A percentile compares a stretch with the other conserved stretches of the same genome.
Evolutionary conservation across 2,113 vertebrate species (phyloP).

Genomic region (Tychaedon coryphoeus): DNA sequence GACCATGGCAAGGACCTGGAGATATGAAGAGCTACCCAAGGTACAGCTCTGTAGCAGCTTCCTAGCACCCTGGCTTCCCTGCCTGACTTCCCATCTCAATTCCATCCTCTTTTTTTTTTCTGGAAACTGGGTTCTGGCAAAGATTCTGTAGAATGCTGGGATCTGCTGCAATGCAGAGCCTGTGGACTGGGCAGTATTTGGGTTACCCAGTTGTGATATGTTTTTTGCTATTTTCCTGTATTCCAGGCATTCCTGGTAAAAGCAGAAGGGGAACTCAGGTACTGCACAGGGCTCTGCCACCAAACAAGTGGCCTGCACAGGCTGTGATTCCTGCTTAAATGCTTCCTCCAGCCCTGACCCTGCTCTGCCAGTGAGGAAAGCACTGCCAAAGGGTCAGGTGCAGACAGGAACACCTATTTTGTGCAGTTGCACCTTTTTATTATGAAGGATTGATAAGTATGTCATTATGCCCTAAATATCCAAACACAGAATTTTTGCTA

Average conservation of each 20-base stretch:
- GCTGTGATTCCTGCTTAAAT: background rate
- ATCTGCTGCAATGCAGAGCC: background rate
- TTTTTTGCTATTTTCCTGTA: background rate
- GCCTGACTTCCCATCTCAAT: background rate
- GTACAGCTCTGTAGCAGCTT: background rate
- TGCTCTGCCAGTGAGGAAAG: background rate
- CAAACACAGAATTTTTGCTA: background rate
- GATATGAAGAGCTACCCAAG: background rate
- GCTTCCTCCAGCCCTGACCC: background rate
- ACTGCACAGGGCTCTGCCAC: no score
- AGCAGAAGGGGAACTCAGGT: background rate
- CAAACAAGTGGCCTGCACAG: accelerated
- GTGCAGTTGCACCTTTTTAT: background rate
- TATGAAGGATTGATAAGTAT: background rate
- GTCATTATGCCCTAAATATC: background rate
- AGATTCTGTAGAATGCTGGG: background rate
- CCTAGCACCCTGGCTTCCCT: background rate
- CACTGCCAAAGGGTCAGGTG: background rate
- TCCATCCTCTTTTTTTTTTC: background rate
- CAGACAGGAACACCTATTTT: background rate
- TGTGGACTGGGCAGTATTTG: background rate
- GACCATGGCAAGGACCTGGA: background rate
- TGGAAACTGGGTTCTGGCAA: background rate
- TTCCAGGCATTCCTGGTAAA: background rate
- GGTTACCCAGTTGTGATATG: background rate